These are phyloP conservation scores for Podiceps cristatus DNA, from an alignment of 2,113 vertebrate genomes.

Conservation along the genomic window DNA sequence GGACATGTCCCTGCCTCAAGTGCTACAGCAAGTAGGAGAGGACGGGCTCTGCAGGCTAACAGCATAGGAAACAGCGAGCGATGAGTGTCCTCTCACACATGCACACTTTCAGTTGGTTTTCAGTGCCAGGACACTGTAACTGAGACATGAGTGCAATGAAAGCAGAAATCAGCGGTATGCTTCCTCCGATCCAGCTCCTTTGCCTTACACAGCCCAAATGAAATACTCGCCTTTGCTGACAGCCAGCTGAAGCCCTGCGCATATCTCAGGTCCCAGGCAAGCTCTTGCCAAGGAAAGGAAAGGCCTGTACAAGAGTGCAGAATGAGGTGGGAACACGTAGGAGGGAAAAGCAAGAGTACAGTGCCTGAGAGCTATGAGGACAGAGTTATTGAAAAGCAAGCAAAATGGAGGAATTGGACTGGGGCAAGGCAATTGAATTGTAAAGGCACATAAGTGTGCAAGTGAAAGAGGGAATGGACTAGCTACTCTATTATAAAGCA, in stretches of 20 bases:
- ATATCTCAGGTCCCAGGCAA: neutral
- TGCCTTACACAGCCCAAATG: neutral
- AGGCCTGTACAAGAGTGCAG: neutral
- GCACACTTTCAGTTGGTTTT: neutral
- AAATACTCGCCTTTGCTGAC: neutral
- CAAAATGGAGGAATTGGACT: neutral
- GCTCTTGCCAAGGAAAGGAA: neutral
- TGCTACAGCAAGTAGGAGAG: neutral
- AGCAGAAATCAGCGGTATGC: neutral
- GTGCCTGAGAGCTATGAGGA: neutral
- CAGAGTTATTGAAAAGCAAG: neutral
- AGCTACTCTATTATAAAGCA: neutral
- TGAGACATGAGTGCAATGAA: neutral
- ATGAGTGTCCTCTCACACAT: fast-evolving
- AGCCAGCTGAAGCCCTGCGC: neutral
- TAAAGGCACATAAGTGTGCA: neutral
- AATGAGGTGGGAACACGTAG: neutral
- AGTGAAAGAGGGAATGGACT: neutral
- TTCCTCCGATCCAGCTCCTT: neutral
- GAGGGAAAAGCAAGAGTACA: neutral
- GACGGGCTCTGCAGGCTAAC: neutral
- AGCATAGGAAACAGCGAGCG: neutral
- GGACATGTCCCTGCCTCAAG: neutral
- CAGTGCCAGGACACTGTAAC: neutral
- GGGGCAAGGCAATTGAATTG: neutral